Evolutionary conservation across 1,140 invertebrate genomes (phyloP), one percentile per base, ranked within the genome.

Genomic region (Drosophila chauvacae): DNA sequence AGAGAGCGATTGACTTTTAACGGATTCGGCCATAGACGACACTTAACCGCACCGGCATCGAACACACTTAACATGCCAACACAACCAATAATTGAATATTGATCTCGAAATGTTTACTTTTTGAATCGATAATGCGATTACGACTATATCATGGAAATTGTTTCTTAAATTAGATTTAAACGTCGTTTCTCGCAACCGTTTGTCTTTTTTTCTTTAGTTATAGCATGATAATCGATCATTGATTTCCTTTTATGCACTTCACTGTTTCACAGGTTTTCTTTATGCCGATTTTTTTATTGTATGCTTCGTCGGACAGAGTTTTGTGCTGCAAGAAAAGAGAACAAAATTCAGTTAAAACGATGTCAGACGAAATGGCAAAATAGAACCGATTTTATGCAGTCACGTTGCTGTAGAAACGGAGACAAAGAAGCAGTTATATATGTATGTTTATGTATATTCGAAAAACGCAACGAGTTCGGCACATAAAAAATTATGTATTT

Each of bases 11-110:
- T 92, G 88, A 90, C 90, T 91, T 90, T 90, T 93, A 93, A 90
- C 91, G 91, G 91, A 93, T 90, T 93, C 91, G 90, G 92, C 92
- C 92, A 93, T 93, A 93, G 92, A 92, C 92, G 92, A 92, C 91
- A 92, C 92, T 93, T 92, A 91, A 91, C 86, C 90, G 84, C 85
- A 83, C 81, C 82, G 86, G 85, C 85, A 91, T 91, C 91, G 85
- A 92, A 91, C 91, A 82, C 91, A 83, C 91, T 92, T 76, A 92
- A 91, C 91, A 92, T 92, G 91, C 91, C 91, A 90, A 81, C 69
- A 65, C 74, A 81, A 77, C 70, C 70, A 72, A 72, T 60, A 72
- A 72, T 59, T 71, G 16, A 79, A 68, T 69, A 77, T 84, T 80
- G 73, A 77, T 79, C 69, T 53, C 39, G 65, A 75, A 66, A 76